Evolutionary conservation across 2,113 vertebrate genomes (phyloP).

Genomic region (Melanostigma gelatinosum): DNA sequence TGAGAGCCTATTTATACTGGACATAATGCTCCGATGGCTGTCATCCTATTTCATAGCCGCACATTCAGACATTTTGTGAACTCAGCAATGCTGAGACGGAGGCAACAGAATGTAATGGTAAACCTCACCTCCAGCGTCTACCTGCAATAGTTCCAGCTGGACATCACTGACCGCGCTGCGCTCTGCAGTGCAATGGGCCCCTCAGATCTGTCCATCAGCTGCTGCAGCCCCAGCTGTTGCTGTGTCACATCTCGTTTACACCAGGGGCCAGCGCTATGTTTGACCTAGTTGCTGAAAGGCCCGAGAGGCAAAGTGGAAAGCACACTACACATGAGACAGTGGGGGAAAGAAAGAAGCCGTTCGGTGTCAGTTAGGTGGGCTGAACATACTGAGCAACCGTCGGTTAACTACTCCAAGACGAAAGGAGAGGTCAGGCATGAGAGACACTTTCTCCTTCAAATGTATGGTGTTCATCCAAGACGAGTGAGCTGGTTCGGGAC

Average conservation of each 20-base stretch:
- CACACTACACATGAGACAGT: neutral
- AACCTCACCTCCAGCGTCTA: neutral
- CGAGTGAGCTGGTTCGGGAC: neutral
- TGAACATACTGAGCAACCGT: neutral
- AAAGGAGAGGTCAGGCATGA: neutral
- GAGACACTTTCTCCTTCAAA: neutral
- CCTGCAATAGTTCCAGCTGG: neutral
- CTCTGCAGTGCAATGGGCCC: neutral
- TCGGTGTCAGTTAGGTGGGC: neutral
- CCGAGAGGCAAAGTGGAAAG: constrained; percentile 47
- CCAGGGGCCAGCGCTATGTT: constrained; percentile 58
- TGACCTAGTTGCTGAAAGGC: constrained; percentile 74
- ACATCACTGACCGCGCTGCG: neutral
- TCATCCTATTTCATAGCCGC: neutral
- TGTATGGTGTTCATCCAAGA: too few species aligned
- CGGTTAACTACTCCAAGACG: neutral
- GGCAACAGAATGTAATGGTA: neutral
- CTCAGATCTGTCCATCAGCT: constrained; percentile 8
- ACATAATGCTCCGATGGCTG: neutral
- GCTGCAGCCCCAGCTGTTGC: constrained; percentile 69
- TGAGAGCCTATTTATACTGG: neutral
- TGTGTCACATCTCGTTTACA: constrained; percentile 75
- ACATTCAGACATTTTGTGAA: neutral
- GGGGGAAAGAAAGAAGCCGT: neutral
- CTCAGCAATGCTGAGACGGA: neutral